Base-by-base conservation (phyloP, 2,888 invertebrate genomes). In the Nudaria mundana region DNA sequence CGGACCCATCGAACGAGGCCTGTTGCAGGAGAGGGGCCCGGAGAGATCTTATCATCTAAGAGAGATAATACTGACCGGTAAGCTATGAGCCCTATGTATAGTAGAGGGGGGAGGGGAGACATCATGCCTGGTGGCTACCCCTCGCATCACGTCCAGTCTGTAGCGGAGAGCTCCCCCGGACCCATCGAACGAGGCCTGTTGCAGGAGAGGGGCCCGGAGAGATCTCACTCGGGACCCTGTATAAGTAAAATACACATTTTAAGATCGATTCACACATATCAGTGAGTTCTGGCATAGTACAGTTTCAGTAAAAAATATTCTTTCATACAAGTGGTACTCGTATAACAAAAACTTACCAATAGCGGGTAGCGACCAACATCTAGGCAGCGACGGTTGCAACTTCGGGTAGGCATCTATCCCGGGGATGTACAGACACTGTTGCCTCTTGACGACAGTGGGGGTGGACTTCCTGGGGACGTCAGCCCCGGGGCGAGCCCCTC, bases 101-200 rank as follows among this genome's bases (percentile, higher is more conserved):
- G 20, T 8, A 5, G 42, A 35, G 49, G 52, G 54, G 18, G 56
- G 44, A n/a, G n/a, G 35, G 4, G 20, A 15, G 15, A 5, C 13
- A 7, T 34, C 26, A 28, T 53, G 43, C 0, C 63, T 7, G 29
- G 64, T 24, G 32, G 57, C 40, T 36, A 64, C 53, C 31, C 65
- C 54, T 52, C 67, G 47, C 62, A 58, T 50, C 46, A 68, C 40
- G 68, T 97, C 97, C 52, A 97, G 93, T 40, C 93, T 91, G 84
- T 95, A 97, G 2, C 76, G 72, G 33, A 82, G 73, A n/a, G 71
- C 94, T 66, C 94, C 94, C 66, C 93, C 84, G 32, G 70, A 91
- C 75, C 95, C 94, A 77, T 96, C 96, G 81, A 97, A 95, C 26
- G 95, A 94, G 30, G 96, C 96, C 76, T 96, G 95, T 72, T 97